These are phyloP conservation scores for Cavia porcellus DNA, from an alignment of 2,113 vertebrate species.

Conservation along the genomic window DNA sequence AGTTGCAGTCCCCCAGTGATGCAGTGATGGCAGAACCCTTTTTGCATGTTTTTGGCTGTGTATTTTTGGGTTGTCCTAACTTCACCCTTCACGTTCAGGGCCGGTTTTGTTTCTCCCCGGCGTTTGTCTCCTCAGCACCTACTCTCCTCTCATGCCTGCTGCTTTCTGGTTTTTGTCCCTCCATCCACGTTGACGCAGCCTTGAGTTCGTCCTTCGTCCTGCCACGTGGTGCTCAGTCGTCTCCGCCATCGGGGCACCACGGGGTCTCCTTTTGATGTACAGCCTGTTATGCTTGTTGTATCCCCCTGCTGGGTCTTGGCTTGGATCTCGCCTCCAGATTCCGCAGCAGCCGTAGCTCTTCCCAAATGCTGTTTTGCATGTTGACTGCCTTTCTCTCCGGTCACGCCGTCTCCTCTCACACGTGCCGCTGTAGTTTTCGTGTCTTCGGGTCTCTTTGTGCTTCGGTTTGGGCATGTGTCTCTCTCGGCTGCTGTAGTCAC, in stretches of 20 bases:
- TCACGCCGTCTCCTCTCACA: neutral
- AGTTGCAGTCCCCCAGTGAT: neutral
- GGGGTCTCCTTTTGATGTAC: neutral
- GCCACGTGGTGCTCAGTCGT: neutral
- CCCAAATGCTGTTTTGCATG: neutral
- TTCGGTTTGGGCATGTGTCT: neutral
- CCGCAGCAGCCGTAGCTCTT: neutral
- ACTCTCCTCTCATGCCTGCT: neutral
- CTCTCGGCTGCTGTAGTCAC: constrained; percentile 73
- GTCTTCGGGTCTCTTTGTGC: neutral
- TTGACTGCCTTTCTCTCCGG: neutral
- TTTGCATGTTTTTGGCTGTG: neutral
- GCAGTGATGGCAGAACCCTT: neutral
- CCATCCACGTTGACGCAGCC: neutral
- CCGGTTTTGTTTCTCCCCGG: neutral
- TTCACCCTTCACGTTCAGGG: neutral
- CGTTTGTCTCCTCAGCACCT: neutral
- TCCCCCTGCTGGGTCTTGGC: neutral
- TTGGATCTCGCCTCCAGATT: neutral
- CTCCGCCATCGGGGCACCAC: accelerated
- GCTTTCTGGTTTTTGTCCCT: neutral
- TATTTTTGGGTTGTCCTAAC: neutral
- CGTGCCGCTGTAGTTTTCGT: neutral
- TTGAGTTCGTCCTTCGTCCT: neutral
- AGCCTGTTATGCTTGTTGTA: neutral